phyloP scores from a whole-genome alignment of 2,113 vertebrate species.

The Lates calcarifer region DNA sequence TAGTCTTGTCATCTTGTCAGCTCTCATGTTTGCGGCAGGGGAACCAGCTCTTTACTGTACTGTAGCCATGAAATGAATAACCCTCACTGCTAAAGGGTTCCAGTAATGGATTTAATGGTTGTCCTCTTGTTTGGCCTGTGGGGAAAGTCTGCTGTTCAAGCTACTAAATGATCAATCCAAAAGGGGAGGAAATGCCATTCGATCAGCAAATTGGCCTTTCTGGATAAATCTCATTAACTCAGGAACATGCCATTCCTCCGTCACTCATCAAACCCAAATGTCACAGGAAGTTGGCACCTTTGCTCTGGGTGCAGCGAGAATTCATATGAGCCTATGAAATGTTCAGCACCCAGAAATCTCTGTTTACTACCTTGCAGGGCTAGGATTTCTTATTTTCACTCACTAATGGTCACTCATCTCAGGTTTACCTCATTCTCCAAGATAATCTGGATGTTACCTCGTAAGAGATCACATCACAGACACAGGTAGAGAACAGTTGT shows the following conservation, averaged over 20 bases:
- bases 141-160: conserved; percentile 44
- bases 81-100: neutral
- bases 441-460: too few relatives aligned
- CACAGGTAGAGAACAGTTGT: neutral
- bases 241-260: conserved; percentile 62
- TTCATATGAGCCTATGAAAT: conserved; percentile 48
- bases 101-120: conserved; percentile 32
- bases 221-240: conserved; percentile 79
- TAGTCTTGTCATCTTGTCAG: neutral
- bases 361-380: neutral
- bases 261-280: conserved; percentile 76
- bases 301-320: conserved; percentile 49
- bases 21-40: conserved; percentile 12
- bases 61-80: conserved; percentile 1
- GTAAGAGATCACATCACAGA: neutral
- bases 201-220: conserved; percentile 79
- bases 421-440: neutral
- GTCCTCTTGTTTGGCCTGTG: conserved; percentile 59
- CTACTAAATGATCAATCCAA: conserved; percentile 73
- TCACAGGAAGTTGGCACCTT: conserved; percentile 67
- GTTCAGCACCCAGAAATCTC: conserved; percentile 11
- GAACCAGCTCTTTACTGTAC: conserved; percentile 13
- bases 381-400: neutral
- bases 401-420: conserved; percentile 1
- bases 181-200: conserved; percentile 68